phyloP scores from a whole-genome alignment of 2,797 vertebrate species.

The Smutsia gigantea region DNA sequence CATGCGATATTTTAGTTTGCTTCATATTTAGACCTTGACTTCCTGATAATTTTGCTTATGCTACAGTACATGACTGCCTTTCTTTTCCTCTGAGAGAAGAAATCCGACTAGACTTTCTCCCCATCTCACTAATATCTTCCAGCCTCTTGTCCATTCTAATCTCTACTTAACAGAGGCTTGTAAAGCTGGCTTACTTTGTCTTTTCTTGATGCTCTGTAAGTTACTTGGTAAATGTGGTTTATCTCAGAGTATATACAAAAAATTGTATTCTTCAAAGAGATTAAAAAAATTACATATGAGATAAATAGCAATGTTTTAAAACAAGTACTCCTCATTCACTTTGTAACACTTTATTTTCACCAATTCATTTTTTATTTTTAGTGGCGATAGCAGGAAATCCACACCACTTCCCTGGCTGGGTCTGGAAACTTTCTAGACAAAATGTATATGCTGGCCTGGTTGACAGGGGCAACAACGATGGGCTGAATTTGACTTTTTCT shows the following conservation, averaged over 20 bases:
- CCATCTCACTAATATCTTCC: background rate
- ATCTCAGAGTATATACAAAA: background rate
- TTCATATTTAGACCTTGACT: background rate
- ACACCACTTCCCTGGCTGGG: background rate
- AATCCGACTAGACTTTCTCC: background rate
- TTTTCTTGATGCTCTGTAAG: background rate
- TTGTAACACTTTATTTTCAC: background rate
- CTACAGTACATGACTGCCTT: background rate
- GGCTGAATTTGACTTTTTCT: slow-evolving; percentile 1
- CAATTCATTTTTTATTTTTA: slow-evolving; percentile 23
- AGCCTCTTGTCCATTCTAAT: background rate
- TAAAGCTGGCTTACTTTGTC: background rate
- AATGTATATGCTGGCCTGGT: background rate
- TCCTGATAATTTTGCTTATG: background rate
- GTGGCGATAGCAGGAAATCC: background rate
- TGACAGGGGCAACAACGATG: background rate
- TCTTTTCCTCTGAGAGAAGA: slow-evolving; percentile 14
- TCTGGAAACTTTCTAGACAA: slow-evolving; percentile 5
- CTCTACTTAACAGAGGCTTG: background rate
- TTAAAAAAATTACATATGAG: background rate
- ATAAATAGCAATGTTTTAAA: background rate
- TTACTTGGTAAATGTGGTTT: background rate
- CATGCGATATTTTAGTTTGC: background rate
- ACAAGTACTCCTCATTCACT: background rate
- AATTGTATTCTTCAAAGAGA: background rate